Evolutionary conservation across 2,888 invertebrate species (phyloP).

Genomic region (Ormyrus rosae): DNA sequence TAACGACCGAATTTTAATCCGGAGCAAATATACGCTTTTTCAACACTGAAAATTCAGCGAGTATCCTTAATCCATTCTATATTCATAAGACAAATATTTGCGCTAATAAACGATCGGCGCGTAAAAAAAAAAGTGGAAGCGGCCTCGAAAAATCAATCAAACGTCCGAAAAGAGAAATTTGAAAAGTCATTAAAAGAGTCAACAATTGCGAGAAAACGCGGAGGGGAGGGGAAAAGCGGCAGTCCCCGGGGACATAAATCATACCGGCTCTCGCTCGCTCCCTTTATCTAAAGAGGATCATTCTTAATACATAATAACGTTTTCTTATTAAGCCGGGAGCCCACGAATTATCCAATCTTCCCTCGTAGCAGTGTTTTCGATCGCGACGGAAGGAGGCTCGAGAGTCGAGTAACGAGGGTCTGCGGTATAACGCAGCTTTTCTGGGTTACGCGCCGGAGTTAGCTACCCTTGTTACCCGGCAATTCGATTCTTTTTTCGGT

Average conservation of each 20-base stretch:
- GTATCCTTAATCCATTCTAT: slow-evolving; percentile 5
- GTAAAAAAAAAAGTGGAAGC: slow-evolving; percentile 20
- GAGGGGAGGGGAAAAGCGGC: not conserved
- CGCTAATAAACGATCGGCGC: slow-evolving; percentile 7
- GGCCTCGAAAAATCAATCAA: slow-evolving; percentile 42
- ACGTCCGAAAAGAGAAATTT: not conserved
- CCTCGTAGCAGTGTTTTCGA: slow-evolving; percentile 38
- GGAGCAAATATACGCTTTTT: no score
- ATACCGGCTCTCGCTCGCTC: slow-evolving; percentile 20
- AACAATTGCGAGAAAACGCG: slow-evolving; percentile 12
- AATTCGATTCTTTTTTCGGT: no score
- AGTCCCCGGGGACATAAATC: slow-evolving; percentile 57
- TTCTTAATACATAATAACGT: slow-evolving; percentile 62
- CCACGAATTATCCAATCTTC: slow-evolving; percentile 56
- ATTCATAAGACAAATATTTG: slow-evolving; percentile 48
- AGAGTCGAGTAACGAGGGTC: slow-evolving; percentile 26
- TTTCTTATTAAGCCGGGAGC: slow-evolving; percentile 58
- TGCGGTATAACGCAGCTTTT: not conserved
- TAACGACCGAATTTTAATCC: no score
- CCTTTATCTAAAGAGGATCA: slow-evolving; percentile 60
- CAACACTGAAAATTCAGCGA: not conserved
- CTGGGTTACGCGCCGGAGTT: slow-evolving; percentile 25
- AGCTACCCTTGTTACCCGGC: not conserved
- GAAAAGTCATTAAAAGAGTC: slow-evolving; percentile 47
- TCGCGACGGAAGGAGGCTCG: not conserved